Evolutionary conservation across 92 coral and sea anemone genomes (phyloP), one percentile per base, ranked within the genome.

Genomic region (Parazoanthus swiftii): DNA sequence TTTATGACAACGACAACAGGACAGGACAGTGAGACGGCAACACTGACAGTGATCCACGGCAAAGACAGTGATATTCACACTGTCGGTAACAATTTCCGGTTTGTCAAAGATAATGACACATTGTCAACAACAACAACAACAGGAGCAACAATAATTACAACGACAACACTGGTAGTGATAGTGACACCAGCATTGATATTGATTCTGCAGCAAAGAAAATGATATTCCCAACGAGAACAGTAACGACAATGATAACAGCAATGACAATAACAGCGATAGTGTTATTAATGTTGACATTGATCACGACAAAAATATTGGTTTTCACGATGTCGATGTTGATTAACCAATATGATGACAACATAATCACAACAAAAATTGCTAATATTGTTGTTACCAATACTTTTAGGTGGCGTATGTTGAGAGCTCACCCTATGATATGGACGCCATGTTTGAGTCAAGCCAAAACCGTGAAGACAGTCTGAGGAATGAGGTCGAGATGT

Each of bases 381-480:
- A 15, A 3, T 14, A 37, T 1, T 10, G 21, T 46, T 21, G 5
- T 80, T 54, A 15, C 63, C 48, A 35, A 56, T 8, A 26, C 46
- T 79, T 14, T 16, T 13, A 70, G 66, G 77, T 68, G 33, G 2
- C 77, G n/a, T 84, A 85, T 23, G 93, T 94, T n/a, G 95, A 95
- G 77, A 94, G 89, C 77, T 90, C 90, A 16, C 89, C 94, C 1
- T 91, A 89, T 54, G 98, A 95, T 66, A 86, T 93, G 77, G 92
- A 95, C 76, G 89, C 94, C n/a, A 88, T 93, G 74, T 85, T 90
- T 15, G 91, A 80, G 82, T 89, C 95, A 59, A 92, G 96, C 75
- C 90, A 93, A 74, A 90, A 85, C 46, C 94, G 98, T 7, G 98
- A 95, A 71, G 91, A 88, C 59, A 89, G 88, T 44, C 91, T 95